Base-by-base conservation (phyloP, 2,113 vertebrate species). In the Sylvilagus bachmani region DNA sequence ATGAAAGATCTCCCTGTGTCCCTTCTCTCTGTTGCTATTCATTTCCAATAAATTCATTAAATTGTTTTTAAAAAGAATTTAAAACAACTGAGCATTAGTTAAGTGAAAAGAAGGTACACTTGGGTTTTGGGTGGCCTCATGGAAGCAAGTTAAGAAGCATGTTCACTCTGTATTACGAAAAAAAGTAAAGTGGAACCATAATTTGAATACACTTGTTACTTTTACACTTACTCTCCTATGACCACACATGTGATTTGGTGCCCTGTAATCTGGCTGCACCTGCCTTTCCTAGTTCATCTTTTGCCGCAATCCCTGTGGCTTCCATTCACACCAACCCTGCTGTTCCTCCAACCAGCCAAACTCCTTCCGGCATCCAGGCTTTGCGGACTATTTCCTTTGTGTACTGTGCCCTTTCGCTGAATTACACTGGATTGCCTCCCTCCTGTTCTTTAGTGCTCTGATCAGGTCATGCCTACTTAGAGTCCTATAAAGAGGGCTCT, bases 191-290 rank as follows among this genome's bases (percentile, higher is more conserved):
- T 36, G 29, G 36, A 55, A 4, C 38, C 31, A 74, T 36, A 83
- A 38, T 74, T 79, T 64, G 21, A 51, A 82, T 49, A 49, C 58
- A 6, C 13, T 51, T 81, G 55, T 70, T 49, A 61, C 12, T 82
- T 70, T 69, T 62, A 38, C 21, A 17, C 69, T 55, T 33, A 74
- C 22, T 61, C 11, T 66, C 12, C 38, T 73, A 1, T 81, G 71
- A 8, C 7, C 21, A 70, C 24, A 22, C 17, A 14, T 53, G 29
- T 1, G 5, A 13, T 71, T 70, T 14, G 10, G 0, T 51, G 9
- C 0, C 3, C 8, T 27, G 0, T 24, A 29, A 24, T 53, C 10
- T 53, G 25, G 25, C 24, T 6, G 11, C 0, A 24, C 17, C 10
- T 31, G 16, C 3, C 0, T 0, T 4, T 36, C 19, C 3, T 67